These are phyloP conservation scores for Hippoglossus stenolepis DNA, from an alignment of 2,113 vertebrate genomes.

Conservation along the genomic window DNA sequence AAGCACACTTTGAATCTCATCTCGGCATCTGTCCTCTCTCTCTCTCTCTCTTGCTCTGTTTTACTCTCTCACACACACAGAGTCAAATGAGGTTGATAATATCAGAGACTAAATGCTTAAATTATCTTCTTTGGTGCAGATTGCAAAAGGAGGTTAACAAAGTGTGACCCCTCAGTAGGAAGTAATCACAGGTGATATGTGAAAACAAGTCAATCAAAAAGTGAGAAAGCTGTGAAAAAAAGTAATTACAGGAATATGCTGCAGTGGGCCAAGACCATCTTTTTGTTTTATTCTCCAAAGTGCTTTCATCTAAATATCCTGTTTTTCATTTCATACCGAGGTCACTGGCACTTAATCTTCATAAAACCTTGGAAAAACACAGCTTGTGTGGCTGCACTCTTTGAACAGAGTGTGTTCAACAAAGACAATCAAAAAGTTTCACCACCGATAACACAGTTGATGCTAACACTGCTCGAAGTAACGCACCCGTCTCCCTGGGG, in stretches of 20 bases:
- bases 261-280: background rate
- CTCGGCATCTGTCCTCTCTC: background rate
- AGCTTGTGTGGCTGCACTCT: background rate
- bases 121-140: conserved; percentile 29
- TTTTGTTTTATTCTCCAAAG: background rate
- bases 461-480: conserved; percentile 4
- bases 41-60: background rate
- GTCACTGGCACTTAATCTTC: background rate
- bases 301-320: conserved; percentile 11
- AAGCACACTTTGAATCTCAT: conserved; percentile 25
- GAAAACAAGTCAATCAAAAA: conserved; percentile 45
- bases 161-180: conserved; percentile 28
- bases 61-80: background rate
- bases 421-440: background rate
- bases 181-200: conserved; percentile 31
- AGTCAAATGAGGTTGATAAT: conserved; percentile 24
- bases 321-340: conserved; percentile 3
- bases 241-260: background rate
- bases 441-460: background rate
- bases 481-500: background rate
- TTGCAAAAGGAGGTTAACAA: conserved; percentile 28
- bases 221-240: conserved; percentile 35
- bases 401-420: background rate
- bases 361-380: conserved; percentile 8
- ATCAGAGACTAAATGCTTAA: conserved; percentile 21